These are phyloP conservation scores for Toxotes lorentzi DNA, from an alignment of 2,797 vertebrate genomes.

Conservation along the genomic window DNA sequence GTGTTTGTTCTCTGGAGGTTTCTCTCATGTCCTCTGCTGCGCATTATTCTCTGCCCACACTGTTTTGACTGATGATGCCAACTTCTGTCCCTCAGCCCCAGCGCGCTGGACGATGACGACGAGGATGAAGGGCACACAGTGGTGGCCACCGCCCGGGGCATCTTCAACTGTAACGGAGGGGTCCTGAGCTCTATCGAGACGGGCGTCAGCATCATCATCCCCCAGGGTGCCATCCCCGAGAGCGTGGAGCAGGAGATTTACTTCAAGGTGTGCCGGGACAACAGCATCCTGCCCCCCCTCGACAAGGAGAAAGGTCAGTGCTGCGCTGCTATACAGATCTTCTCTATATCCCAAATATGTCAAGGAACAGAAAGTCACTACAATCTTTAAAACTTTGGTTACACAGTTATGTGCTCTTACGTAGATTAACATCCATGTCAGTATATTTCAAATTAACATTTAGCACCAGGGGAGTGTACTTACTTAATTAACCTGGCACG, in stretches of 20 bases:
- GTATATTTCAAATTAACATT: slow-evolving; percentile 15
- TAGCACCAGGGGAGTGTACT: slow-evolving; percentile 1
- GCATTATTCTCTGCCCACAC: slow-evolving; percentile 25
- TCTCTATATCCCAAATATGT: slow-evolving; percentile 19
- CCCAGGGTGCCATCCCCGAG: slow-evolving; percentile 97
- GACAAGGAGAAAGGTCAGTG: slow-evolving; percentile 99
- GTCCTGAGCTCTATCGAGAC: slow-evolving; percentile 99
- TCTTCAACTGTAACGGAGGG: slow-evolving; percentile 98
- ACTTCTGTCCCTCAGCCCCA: slow-evolving; percentile 86
- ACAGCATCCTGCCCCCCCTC: slow-evolving; percentile 97
- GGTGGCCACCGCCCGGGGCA: slow-evolving; percentile 95
- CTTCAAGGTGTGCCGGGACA: slow-evolving; percentile 99
- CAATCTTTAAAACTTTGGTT: background rate
- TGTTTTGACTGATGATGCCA: slow-evolving; percentile 51
- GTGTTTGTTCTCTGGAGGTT: slow-evolving; percentile 25
- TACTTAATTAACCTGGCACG: slow-evolving; percentile 31
- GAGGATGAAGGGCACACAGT: slow-evolving; percentile 98
- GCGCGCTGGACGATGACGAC: slow-evolving; percentile 95
- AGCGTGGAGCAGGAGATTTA: slow-evolving; percentile 99
- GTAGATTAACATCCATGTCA: slow-evolving; percentile 6
- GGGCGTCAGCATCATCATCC: slow-evolving; percentile 98
- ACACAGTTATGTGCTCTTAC: background rate
- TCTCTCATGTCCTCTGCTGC: slow-evolving; percentile 35
- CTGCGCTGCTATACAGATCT: background rate
- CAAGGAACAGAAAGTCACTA: background rate